Percentiles rank a stretch among this genome's conserved stretches.
These are phyloP conservation scores for Podilymbus podiceps DNA, from an alignment of 2,113 vertebrate species.

Conservation along the genomic window DNA sequence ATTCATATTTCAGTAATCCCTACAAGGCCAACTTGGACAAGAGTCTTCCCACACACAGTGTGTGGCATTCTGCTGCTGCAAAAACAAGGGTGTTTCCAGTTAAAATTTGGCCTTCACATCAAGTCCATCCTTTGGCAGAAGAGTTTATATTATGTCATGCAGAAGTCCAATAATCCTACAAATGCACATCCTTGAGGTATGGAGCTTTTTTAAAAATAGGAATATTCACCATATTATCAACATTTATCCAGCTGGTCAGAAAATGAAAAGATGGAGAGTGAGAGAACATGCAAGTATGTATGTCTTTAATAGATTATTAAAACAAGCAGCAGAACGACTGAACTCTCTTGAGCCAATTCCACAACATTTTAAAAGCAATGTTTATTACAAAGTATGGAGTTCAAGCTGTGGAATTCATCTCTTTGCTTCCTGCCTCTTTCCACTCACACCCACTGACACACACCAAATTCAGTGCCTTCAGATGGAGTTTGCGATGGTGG, in stretches of 20 bases:
- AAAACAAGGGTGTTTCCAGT: slow-evolving; percentile 48
- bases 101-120: slow-evolving; percentile 37
- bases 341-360: not conserved
- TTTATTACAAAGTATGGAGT: slow-evolving; percentile 18
- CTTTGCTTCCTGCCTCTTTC: not conserved
- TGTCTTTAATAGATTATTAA: not conserved
- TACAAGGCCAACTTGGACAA: not conserved
- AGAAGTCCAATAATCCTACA: slow-evolving; percentile 10
- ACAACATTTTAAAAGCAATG: not conserved
- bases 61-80: slow-evolving; percentile 14
- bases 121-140: slow-evolving; percentile 41
- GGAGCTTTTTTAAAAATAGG: not conserved
- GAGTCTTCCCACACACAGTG: slow-evolving; percentile 10
- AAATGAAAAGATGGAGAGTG: not conserved
- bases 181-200: slow-evolving; percentile 19
- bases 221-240: slow-evolving; percentile 2
- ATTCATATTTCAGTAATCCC: slow-evolving; percentile 51
- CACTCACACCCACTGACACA: not conserved
- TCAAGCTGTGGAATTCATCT: slow-evolving; percentile 17
- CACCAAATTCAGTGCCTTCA: not conserved
- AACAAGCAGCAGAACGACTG: not conserved
- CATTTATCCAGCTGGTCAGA: slow-evolving; percentile 35
- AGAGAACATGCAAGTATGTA: not conserved
- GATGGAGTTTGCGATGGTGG: not conserved
- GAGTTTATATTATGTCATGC: slow-evolving; percentile 32